Percentiles rank a stretch among this genome's conserved stretches.
These are phyloP conservation scores for Notamacropus eugenii DNA, from an alignment of 2,797 vertebrate genomes.

Conservation along the genomic window DNA sequence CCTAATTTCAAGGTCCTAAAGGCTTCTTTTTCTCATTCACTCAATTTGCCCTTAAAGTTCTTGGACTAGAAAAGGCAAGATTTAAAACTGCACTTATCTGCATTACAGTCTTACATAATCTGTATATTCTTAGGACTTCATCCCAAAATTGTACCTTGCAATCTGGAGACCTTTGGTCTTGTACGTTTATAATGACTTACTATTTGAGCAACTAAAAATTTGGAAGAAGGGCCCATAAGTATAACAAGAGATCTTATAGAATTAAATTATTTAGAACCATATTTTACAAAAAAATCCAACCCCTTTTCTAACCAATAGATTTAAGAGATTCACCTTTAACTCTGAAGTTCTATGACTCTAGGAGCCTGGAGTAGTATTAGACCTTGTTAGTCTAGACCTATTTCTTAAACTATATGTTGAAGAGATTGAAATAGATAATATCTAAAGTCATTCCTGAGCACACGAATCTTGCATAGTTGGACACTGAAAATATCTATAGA, in stretches of 20 bases:
- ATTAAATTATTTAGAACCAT: background rate
- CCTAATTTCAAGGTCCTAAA: conserved; percentile 25
- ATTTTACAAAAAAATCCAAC: background rate
- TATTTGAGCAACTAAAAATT: background rate
- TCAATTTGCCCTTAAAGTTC: background rate
- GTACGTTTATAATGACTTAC: background rate
- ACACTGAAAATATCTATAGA: background rate
- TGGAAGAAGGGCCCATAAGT: background rate
- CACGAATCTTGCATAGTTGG: background rate
- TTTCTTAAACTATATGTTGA: background rate
- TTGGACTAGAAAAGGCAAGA: background rate
- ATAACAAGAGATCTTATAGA: background rate
- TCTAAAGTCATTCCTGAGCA: background rate
- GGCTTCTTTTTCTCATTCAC: conserved; percentile 10
- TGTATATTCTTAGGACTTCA: conserved; percentile 16
- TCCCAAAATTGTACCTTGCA: conserved; percentile 40
- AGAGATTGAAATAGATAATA: background rate
- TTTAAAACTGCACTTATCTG: background rate
- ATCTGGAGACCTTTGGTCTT: conserved; percentile 7
- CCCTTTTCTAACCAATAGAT: background rate
- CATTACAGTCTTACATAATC: background rate
- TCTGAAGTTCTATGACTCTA: background rate
- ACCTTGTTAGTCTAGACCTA: background rate
- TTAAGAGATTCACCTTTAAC: background rate
- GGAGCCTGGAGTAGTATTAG: background rate